Conservation (phyloP, 2,113 vertebrate genomes). For the Columbina picui region DNA sequence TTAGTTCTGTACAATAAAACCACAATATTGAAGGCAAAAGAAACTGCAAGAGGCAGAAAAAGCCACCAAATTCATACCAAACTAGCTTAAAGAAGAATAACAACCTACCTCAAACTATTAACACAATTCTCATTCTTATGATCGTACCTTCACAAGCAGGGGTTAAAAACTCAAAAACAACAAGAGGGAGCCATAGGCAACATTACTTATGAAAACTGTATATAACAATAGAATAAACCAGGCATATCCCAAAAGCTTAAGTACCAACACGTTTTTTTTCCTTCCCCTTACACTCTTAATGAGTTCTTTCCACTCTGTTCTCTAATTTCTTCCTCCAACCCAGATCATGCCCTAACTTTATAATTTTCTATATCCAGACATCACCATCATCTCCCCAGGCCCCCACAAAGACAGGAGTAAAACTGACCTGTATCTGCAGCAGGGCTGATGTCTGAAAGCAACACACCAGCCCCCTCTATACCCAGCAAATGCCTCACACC, state of each 20-base stretch:
- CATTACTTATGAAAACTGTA: fast-evolving
- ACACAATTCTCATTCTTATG: too few species aligned
- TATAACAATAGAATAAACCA: fast-evolving
- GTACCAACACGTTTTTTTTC: fast-evolving
- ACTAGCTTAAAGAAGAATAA: not conserved
- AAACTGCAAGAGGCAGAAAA: not conserved
- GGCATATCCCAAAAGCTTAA: fast-evolving
- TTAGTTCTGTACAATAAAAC: not conserved
- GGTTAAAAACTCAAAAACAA: not conserved
- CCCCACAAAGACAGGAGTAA: fast-evolving
- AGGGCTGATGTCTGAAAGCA: fast-evolving
- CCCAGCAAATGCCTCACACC: fast-evolving
- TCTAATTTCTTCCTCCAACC: fast-evolving
- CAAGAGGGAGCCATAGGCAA: not conserved
- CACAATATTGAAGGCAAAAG: not conserved
- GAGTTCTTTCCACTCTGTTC: not conserved
- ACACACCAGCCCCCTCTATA: fast-evolving
- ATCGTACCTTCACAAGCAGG: fast-evolving
- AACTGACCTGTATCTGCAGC: not conserved
- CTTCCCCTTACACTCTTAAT: fast-evolving
- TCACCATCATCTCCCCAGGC: fast-evolving
- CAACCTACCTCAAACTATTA: fast-evolving
- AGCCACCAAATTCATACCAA: not conserved
- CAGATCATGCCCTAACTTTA: fast-evolving
- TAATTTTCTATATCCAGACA: fast-evolving